Percentiles rank a stretch among this genome's conserved stretches.
phyloP scores from a whole-genome alignment of 2,113 vertebrate species.

The Gracilinanus agilis region DNA sequence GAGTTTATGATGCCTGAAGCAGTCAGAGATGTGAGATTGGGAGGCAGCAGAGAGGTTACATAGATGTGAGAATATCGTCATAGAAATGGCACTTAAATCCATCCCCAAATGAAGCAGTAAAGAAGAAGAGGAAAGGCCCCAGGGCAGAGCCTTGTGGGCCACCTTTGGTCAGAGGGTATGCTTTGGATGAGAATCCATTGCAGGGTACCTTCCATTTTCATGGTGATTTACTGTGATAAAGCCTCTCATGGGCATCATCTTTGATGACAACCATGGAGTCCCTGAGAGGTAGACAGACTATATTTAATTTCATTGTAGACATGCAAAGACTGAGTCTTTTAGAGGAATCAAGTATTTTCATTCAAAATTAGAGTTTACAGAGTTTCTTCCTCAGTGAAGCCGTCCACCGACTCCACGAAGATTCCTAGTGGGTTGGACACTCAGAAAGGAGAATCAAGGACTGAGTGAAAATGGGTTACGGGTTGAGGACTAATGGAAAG shows the following conservation, averaged over 20 bases:
- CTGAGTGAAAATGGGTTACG: no score
- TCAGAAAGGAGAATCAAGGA: no score
- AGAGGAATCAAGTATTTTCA: background rate
- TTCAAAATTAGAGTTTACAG: background rate
- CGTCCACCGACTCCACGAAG: no score
- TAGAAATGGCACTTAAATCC: background rate
- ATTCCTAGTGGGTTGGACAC: no score
- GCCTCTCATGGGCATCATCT: background rate
- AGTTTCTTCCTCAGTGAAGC: background rate
- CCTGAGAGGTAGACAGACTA: background rate
- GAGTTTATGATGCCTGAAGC: background rate
- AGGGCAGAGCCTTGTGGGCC: background rate
- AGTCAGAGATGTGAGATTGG: background rate
- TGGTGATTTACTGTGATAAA: background rate
- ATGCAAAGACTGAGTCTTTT: background rate
- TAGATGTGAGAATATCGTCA: background rate
- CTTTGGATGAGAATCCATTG: background rate
- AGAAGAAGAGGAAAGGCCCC: background rate
- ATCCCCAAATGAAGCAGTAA: background rate
- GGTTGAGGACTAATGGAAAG: no score
- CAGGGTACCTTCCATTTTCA: background rate
- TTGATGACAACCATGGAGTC: background rate
- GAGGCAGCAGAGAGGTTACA: background rate
- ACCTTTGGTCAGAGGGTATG: background rate
- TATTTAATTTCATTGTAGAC: background rate